These are phyloP conservation scores for Montifringilla adamsi DNA, from an alignment of 2,113 vertebrate genomes.

Conservation along the genomic window DNA sequence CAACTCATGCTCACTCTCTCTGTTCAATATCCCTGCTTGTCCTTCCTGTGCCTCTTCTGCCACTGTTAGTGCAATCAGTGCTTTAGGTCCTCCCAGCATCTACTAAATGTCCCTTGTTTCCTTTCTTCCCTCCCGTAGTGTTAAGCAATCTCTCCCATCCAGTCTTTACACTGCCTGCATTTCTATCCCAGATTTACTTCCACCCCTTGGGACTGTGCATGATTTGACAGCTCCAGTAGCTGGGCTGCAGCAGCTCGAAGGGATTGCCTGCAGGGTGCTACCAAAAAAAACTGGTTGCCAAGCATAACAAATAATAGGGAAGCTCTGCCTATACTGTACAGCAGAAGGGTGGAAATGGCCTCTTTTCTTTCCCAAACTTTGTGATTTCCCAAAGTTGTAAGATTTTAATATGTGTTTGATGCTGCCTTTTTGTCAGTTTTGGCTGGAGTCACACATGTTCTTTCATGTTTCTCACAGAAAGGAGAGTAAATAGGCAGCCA, in stretches of 20 bases:
- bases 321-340: background rate
- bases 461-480: background rate
- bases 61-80: background rate
- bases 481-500: background rate
- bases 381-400: background rate
- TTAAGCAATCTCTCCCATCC: background rate
- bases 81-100: background rate
- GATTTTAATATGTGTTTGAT: background rate
- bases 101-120: background rate
- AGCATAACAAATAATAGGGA: background rate
- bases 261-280: background rate
- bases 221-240: background rate
- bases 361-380: background rate
- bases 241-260: accelerated
- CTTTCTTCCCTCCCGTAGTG: background rate
- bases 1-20: background rate
- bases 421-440: background rate
- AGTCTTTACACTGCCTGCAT: background rate
- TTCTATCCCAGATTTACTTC: background rate
- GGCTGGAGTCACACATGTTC: background rate
- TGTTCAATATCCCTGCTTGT: background rate
- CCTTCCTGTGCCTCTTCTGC: background rate
- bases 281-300: background rate
- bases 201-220: background rate
- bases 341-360: background rate